Evolutionary conservation across 1,140 invertebrate genomes (phyloP).

Genomic region (Holotrichia oblita): DNA sequence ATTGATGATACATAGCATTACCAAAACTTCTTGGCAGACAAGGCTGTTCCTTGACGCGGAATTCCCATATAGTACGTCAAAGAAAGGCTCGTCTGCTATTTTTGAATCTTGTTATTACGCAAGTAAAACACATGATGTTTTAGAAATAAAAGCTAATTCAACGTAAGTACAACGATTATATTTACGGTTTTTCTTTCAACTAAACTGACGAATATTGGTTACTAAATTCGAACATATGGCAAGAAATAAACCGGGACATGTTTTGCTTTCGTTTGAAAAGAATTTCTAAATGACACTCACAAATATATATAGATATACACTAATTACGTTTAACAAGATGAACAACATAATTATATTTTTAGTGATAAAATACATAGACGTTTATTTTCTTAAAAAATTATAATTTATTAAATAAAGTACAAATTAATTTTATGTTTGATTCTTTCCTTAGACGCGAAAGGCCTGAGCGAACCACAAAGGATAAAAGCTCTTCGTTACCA

Average conservation of each 20-base stretch:
- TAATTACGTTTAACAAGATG: too few species aligned
- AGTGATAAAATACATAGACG: too few species aligned
- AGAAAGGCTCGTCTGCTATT: constrained; percentile 31
- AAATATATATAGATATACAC: too few species aligned
- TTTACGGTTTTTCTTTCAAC: constrained; percentile 1
- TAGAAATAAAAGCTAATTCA: not conserved
- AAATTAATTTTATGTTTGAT: too few species aligned
- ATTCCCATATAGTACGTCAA: constrained; percentile 22
- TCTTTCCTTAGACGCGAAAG: constrained; percentile 78
- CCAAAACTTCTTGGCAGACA: constrained; percentile 6
- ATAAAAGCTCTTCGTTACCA: constrained; percentile 93
- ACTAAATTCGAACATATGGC: too few species aligned
- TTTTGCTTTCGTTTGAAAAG: too few species aligned
- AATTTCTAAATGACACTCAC: too few species aligned
- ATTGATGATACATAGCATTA: not conserved
- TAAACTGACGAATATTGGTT: too few species aligned
- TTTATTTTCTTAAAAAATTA: not conserved
- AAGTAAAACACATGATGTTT: constrained; percentile 30
- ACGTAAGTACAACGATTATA: constrained; percentile 8
- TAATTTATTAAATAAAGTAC: constrained; percentile 4
- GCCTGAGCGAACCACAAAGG: constrained; percentile 81
- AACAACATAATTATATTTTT: too few species aligned
- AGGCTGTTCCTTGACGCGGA: constrained; percentile 17
- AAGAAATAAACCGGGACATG: too few species aligned
- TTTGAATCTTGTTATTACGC: not conserved